Percentiles rank a stretch among this genome's conserved stretches.
Evolutionary conservation across 2,113 vertebrate genomes (phyloP).

Genomic region (Xiphias gladius): DNA sequence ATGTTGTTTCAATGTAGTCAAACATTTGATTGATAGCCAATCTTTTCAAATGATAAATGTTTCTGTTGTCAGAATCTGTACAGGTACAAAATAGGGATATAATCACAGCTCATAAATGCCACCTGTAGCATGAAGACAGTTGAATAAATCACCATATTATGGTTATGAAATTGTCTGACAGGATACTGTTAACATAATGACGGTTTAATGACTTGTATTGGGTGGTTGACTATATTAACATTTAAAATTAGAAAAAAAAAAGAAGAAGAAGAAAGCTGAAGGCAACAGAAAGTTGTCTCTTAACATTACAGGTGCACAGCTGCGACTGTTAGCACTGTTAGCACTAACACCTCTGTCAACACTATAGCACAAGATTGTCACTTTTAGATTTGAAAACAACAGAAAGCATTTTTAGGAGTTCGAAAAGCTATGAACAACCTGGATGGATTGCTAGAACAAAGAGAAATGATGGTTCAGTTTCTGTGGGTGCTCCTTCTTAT

Average conservation of each 20-base stretch:
- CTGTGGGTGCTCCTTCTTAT: neutral
- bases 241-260: slow-evolving; percentile 1
- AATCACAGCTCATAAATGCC: slow-evolving; percentile 2
- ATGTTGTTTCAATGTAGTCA: neutral
- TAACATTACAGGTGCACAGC: neutral
- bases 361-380: neutral
- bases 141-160: neutral
- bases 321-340: neutral
- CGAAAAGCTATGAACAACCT: neutral
- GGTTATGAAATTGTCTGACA: neutral
- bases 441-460: neutral
- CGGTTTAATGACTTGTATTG: neutral
- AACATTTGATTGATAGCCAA: neutral
- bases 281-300: neutral
- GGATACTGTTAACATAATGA: neutral
- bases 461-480: neutral
- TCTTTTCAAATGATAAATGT: neutral
- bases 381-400: neutral
- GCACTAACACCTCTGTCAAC: no score
- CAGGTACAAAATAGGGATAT: neutral
- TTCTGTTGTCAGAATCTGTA: neutral
- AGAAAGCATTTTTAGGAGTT: neutral
- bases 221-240: neutral
- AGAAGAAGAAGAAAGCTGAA: slow-evolving; percentile 2
- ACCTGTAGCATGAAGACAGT: neutral